These are phyloP conservation scores for Phengaris alcon DNA, from an alignment of 2,888 invertebrate genomes.

Conservation along the genomic window DNA sequence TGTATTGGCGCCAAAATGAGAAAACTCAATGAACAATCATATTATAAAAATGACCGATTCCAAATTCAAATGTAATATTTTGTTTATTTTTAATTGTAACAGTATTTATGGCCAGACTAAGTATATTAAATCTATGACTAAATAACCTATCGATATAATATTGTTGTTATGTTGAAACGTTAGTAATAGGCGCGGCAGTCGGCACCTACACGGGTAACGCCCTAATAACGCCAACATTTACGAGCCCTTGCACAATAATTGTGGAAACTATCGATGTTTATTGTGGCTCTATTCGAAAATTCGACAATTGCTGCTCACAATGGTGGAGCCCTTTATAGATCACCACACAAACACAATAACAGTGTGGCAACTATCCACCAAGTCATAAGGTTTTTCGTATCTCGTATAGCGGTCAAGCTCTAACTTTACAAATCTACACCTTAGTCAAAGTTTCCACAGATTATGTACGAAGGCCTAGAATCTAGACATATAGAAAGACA, in stretches of 20 bases:
- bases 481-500: too few species aligned
- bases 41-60: too few species aligned
- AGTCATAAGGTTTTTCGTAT: too few species aligned
- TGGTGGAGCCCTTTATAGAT: not conserved
- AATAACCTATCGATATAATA: not conserved
- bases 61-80: too few species aligned
- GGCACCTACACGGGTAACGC: conserved; percentile 5
- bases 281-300: not conserved
- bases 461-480: too few species aligned
- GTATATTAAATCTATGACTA: not conserved
- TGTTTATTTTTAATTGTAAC: too few species aligned
- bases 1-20: too few species aligned
- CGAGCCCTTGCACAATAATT: conserved; percentile 14
- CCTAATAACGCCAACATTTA: conserved; percentile 8
- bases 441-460: too few species aligned
- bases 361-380: not conserved
- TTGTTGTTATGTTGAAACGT: not conserved
- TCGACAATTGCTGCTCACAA: not conserved
- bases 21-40: too few species aligned
- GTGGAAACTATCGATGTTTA: conserved; percentile 11
- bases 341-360: not conserved
- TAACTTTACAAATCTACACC: too few species aligned
- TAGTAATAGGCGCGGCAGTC: conserved; percentile 4
- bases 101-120: not conserved
- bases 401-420: too few species aligned